These are phyloP conservation scores for Jacana jacana DNA, from an alignment of 2,113 vertebrate species.

Conservation along the genomic window DNA sequence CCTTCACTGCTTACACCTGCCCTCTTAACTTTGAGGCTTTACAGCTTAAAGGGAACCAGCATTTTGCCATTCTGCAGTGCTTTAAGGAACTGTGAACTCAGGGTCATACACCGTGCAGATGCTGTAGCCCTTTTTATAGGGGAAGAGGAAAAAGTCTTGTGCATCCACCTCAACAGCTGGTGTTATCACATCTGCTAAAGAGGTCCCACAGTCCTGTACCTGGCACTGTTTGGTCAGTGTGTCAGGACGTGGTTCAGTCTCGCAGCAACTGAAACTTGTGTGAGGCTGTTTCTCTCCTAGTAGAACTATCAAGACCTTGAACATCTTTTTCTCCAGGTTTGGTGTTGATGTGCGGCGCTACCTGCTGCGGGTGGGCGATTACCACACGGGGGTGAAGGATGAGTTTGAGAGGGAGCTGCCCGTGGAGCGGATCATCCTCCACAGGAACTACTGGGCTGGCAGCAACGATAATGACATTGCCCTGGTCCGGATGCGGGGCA, in stretches of 20 bases:
- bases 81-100: background rate
- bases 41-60: background rate
- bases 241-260: background rate
- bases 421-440: conserved; percentile 79
- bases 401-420: conserved; percentile 79
- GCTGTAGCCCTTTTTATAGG: background rate
- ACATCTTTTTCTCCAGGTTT: conserved; percentile 71
- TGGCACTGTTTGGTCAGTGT: background rate
- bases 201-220: background rate
- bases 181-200: background rate
- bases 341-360: conserved; percentile 79
- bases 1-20: background rate
- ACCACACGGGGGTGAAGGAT: conserved; percentile 84
- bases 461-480: conserved; percentile 89
- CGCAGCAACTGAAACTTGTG: background rate
- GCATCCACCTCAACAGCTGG: background rate
- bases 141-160: background rate
- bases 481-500: conserved; percentile 80
- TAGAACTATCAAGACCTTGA: background rate
- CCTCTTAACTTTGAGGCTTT: background rate
- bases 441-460: conserved; percentile 85
- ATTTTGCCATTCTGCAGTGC: background rate
- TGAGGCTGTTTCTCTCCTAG: background rate
- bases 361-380: conserved; percentile 82
- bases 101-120: background rate